These are phyloP conservation scores for Heteractis magnifica DNA, from an alignment of 92 coral and sea anemone genomes.

Conservation along the genomic window DNA sequence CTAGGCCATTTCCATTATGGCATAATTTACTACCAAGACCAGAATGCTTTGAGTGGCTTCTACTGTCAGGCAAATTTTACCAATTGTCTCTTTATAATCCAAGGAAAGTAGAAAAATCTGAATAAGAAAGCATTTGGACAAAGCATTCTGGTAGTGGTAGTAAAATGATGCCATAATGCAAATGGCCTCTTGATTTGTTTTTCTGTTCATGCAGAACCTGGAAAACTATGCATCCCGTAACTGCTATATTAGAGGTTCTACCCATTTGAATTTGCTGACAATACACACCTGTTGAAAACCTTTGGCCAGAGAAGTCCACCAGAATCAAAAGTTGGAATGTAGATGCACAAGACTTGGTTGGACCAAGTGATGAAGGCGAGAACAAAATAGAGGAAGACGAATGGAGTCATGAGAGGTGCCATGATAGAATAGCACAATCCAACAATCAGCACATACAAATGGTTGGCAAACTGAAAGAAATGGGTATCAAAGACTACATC, in stretches of 20 bases:
- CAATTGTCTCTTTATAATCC: too few species aligned
- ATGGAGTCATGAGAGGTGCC: conserved; percentile 88
- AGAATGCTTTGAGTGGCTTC: too few species aligned
- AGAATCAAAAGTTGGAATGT: conserved; percentile 82
- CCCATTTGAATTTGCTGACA: background rate
- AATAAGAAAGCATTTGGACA: background rate
- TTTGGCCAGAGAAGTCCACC: conserved; percentile 93
- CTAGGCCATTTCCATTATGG: too few species aligned
- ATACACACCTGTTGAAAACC: conserved; percentile 71
- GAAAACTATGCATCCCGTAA: background rate
- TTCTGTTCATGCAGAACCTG: too few species aligned
- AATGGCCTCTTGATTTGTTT: too few species aligned
- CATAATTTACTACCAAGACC: too few species aligned
- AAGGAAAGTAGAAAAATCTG: background rate
- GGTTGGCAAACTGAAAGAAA: conserved; percentile 65
- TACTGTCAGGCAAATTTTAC: too few species aligned
- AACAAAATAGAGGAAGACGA: conserved; percentile 70
- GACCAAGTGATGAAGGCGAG: conserved; percentile 80
- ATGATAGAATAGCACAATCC: conserved; percentile 86
- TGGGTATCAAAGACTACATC: background rate
- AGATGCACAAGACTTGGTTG: conserved; percentile 82
- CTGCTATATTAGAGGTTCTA: background rate
- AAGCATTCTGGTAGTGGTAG: too few species aligned
- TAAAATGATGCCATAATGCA: too few species aligned
- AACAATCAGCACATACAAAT: conserved; percentile 64